Percentiles rank a stretch among this genome's conserved stretches.
Evolutionary conservation across 2,113 vertebrate species (phyloP).

Genomic region (Sigmodon hispidus): DNA sequence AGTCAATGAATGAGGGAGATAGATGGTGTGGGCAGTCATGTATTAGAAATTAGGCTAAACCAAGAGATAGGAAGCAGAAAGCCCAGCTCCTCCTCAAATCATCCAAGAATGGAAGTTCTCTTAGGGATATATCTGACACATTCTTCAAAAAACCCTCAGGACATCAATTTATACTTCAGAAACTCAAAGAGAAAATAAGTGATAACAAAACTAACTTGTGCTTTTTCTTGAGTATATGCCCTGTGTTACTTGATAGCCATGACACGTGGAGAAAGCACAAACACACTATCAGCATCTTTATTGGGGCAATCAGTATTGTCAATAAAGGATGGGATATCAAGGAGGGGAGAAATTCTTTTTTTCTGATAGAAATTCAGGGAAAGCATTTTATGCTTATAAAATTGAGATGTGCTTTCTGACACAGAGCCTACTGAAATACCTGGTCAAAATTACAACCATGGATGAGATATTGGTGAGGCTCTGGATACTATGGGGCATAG

Average conservation of each 20-base stretch:
- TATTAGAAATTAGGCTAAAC: not conserved
- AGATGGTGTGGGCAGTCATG: not conserved
- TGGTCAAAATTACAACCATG: not conserved
- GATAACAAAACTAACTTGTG: not conserved
- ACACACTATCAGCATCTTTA: slow-evolving; percentile 31
- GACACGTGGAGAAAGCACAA: not conserved
- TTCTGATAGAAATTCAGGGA: not conserved
- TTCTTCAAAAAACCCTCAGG: not conserved
- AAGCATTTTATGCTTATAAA: not conserved
- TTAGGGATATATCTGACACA: rapidly evolving
- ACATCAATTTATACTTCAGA: not conserved
- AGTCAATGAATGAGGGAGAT: not conserved
- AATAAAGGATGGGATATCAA: not conserved
- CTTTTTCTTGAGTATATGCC: not conserved
- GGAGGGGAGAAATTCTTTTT: too few relatives aligned
- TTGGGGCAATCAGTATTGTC: slow-evolving; percentile 5
- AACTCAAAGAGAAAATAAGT: not conserved
- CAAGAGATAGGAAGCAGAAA: not conserved
- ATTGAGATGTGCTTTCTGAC: not conserved
- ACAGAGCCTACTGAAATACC: not conserved
- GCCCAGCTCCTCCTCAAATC: not conserved
- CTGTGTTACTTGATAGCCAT: not conserved
- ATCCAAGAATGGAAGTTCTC: not conserved
- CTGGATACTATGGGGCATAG: too few relatives aligned
- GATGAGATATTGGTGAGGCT: too few relatives aligned